phyloP scores from a whole-genome alignment of 2,888 invertebrate genomes.

The Margaritifera margaritifera region DNA sequence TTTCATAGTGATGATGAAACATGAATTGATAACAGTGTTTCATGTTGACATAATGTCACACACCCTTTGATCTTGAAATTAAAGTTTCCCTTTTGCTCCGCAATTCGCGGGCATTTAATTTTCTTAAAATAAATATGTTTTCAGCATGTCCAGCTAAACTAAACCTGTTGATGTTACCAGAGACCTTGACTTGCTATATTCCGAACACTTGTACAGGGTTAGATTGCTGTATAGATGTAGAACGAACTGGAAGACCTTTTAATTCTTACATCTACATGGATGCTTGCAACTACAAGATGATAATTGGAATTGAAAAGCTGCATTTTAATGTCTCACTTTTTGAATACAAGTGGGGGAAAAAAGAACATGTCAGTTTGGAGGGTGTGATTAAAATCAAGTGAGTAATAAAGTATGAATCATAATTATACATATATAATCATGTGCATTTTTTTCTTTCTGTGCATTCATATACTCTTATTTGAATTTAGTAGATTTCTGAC shows the following conservation, averaged over 20 bases:
- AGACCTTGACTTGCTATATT: slow-evolving; percentile 28
- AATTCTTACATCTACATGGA: slow-evolving; percentile 33
- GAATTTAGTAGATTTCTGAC: too few relatives aligned
- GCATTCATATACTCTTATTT: too few relatives aligned
- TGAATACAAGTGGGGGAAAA: slow-evolving; percentile 36
- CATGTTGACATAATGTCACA: too few relatives aligned
- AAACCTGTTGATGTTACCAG: slow-evolving; percentile 14
- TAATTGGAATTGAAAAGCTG: slow-evolving; percentile 34
- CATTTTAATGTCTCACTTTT: slow-evolving; percentile 26
- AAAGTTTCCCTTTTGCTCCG: too few relatives aligned
- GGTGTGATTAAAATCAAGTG: slow-evolving; percentile 4
- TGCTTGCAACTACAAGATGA: slow-evolving; percentile 36
- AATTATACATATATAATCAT: too few relatives aligned
- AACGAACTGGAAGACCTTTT: slow-evolving; percentile 23
- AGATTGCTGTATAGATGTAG: slow-evolving; percentile 32
- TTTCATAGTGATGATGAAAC: too few relatives aligned
- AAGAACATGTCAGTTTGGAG: slow-evolving; percentile 2
- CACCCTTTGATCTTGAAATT: too few relatives aligned
- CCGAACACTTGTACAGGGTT: slow-evolving; percentile 36
- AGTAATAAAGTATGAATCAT: not conserved
- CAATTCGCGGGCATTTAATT: too few relatives aligned
- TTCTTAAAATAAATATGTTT: not conserved
- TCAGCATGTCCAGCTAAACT: slow-evolving; percentile 18
- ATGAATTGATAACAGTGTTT: too few relatives aligned
- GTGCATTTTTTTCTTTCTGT: too few relatives aligned